Evolutionary conservation across 2,797 vertebrate genomes (phyloP).

Genomic region (Clarias fuscus): DNA sequence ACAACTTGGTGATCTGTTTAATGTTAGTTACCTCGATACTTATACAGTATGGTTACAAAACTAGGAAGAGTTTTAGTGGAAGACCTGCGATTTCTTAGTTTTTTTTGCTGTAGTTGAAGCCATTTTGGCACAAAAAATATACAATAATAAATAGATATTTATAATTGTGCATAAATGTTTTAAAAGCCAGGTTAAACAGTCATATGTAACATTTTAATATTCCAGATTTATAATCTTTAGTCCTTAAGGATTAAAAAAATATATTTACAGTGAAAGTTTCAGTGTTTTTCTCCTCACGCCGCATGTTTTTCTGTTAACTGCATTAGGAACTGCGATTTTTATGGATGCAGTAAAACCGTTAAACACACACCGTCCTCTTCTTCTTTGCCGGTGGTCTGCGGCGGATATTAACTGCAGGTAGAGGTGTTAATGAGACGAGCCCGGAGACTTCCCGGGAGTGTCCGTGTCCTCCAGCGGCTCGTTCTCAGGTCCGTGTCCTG

Average conservation of each 20-base stretch:
- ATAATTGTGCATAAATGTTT: not conserved
- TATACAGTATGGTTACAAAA: not conserved
- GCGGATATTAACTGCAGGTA: conserved; percentile 13
- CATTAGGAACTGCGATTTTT: not conserved
- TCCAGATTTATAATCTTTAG: not conserved
- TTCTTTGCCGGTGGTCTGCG: conserved; percentile 26
- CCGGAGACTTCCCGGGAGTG: conserved; percentile 18
- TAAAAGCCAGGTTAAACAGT: not conserved
- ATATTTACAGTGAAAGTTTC: not conserved
- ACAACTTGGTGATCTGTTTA: not conserved
- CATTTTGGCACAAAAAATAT: not conserved
- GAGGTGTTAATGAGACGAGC: conserved; percentile 35
- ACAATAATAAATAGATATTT: not conserved
- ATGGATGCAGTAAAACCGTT: not conserved
- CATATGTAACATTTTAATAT: not conserved
- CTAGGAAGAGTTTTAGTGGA: not conserved
- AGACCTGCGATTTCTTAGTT: not conserved
- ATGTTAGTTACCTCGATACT: not conserved
- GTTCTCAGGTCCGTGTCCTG: conserved; percentile 17
- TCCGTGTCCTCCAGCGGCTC: conserved; percentile 8
- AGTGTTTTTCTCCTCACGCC: not conserved
- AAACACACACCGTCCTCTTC: conserved; percentile 2
- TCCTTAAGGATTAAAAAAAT: not conserved
- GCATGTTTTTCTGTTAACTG: not conserved
- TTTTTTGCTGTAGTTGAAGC: not conserved